phyloP scores from a whole-genome alignment of 2,113 vertebrate species.

The Campylomormyrus numenius region DNA sequence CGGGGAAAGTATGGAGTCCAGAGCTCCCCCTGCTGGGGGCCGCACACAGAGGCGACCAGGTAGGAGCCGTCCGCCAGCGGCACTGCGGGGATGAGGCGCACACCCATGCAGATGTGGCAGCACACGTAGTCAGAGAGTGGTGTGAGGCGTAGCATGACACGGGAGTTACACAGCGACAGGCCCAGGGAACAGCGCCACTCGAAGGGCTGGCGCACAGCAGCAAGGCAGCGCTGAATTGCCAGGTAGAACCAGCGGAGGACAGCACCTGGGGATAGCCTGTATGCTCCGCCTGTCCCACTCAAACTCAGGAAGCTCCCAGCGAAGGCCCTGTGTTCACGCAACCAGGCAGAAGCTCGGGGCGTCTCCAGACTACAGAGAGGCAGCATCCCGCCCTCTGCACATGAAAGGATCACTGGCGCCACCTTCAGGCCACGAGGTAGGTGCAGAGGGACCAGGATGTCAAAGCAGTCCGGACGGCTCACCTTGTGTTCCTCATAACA shows the following conservation, averaged over 20 bases:
- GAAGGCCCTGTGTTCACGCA: constrained; percentile 56
- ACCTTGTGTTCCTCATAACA: constrained; percentile 79
- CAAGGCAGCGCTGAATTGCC: constrained; percentile 68
- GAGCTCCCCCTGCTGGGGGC: constrained; percentile 41
- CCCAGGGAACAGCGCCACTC: constrained; percentile 68
- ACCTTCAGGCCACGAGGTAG: constrained; percentile 62
- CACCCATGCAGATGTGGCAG: constrained; percentile 78
- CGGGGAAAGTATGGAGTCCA: constrained; percentile 69
- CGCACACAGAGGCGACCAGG: background rate
- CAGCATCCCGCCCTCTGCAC: background rate
- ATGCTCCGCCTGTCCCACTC: constrained; percentile 30
- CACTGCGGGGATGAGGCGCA: constrained; percentile 74
- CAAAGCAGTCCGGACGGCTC: constrained; percentile 71
- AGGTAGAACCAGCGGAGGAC: constrained; percentile 77
- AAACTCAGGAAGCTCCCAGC: constrained; percentile 57
- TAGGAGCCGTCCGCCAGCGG: constrained; percentile 42
- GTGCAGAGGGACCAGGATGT: constrained; percentile 70
- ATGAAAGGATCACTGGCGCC: constrained; percentile 36
- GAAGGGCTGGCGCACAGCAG: constrained; percentile 65
- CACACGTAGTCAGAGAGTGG: constrained; percentile 78
- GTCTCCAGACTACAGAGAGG: constrained; percentile 49
- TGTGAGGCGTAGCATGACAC: constrained; percentile 63
- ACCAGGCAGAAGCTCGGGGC: constrained; percentile 43
- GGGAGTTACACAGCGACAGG: constrained; percentile 54
- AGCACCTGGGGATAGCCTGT: constrained; percentile 56